phyloP scores from a whole-genome alignment of 2,888 invertebrate genomes.

The Chydorus sphaericus region DNA sequence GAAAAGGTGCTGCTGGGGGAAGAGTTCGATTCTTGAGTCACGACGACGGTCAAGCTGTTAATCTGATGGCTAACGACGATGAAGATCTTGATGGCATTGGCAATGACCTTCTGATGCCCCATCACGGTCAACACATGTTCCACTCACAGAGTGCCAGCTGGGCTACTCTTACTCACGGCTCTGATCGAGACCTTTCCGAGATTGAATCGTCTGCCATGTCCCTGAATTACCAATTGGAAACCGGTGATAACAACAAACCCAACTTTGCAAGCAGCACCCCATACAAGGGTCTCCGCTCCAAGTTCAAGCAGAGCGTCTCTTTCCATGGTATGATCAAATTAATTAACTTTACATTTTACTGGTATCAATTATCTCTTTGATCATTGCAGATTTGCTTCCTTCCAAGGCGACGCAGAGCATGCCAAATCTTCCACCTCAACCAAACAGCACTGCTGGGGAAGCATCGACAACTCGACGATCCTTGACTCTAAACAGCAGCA shows the following conservation, averaged over 20 bases:
- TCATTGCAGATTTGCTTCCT: slow-evolving; percentile 8
- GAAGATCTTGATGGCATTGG: not conserved
- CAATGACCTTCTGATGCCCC: not conserved
- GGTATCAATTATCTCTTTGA: too few relatives aligned
- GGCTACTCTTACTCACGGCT: slow-evolving; percentile 12
- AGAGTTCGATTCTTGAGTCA: slow-evolving; percentile 15
- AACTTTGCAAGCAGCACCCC: slow-evolving; percentile 1
- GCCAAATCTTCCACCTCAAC: slow-evolving; percentile 3
- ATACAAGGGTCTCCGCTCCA: not conserved
- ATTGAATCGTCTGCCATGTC: not conserved
- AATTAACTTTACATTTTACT: not conserved
- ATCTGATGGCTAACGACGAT: not conserved
- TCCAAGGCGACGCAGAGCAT: slow-evolving; percentile 9
- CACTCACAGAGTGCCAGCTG: slow-evolving; percentile 13
- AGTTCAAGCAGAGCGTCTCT: slow-evolving; percentile 5
- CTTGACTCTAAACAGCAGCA: not conserved
- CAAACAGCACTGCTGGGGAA: not conserved
- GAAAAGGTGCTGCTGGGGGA: not conserved
- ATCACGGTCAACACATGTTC: not conserved
- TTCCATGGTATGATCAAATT: not conserved
- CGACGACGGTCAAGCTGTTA: slow-evolving; percentile 4
- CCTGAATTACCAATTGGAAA: not conserved
- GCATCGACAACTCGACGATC: not conserved
- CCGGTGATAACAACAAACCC: not conserved
- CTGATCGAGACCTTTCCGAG: slow-evolving; percentile 12